Conservation (phyloP, 2,888 invertebrate species). For the Geophilus truncorum region DNA sequence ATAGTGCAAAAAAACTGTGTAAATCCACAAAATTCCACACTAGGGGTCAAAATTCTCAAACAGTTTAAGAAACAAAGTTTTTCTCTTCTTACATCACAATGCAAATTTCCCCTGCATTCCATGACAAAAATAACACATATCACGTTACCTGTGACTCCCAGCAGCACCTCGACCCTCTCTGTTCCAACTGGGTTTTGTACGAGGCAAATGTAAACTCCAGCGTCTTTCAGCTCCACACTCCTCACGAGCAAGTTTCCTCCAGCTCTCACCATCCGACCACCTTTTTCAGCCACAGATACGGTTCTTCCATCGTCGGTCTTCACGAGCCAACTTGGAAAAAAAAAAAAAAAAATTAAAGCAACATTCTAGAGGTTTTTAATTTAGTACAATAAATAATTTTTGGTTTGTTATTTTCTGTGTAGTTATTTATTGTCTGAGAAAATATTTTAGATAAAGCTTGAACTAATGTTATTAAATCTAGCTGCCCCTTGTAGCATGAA, state of each 20-base stretch:
- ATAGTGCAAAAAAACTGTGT: no score
- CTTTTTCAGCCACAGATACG: not conserved
- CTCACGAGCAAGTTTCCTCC: conserved; percentile 1
- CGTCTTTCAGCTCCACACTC: not conserved
- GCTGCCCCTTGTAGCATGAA: no score
- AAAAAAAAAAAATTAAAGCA: not conserved
- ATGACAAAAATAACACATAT: not conserved
- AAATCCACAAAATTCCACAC: no score
- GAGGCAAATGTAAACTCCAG: conserved; percentile 14
- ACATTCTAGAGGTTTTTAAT: no score
- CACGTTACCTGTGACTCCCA: conserved; percentile 30
- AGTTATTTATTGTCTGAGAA: no score
- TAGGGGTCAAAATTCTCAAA: no score
- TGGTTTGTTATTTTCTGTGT: no score
- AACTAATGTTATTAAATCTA: not conserved
- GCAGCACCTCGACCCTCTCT: conserved; percentile 23
- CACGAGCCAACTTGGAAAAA: not conserved
- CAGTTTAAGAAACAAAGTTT: no score
- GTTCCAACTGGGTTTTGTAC: conserved; percentile 29
- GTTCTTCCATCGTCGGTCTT: not conserved
- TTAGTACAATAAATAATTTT: no score
- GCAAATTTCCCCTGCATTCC: not conserved
- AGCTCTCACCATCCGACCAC: conserved; percentile 1
- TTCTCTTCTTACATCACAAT: not conserved
- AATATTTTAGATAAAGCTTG: no score